Evolutionary conservation across 2,113 vertebrate genomes (phyloP).

Genomic region (Aegithalos caudatus): DNA sequence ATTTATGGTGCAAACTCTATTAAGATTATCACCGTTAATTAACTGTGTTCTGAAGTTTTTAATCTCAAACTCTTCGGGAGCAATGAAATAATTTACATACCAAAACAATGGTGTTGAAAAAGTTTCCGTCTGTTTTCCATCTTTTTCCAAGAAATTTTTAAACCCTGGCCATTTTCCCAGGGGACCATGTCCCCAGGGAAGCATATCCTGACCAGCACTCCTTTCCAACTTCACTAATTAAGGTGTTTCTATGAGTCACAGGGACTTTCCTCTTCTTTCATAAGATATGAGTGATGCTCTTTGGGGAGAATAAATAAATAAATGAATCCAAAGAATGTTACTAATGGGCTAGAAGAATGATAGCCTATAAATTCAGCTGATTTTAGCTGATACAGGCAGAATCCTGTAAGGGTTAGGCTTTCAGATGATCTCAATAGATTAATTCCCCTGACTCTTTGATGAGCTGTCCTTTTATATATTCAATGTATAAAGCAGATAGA

Average conservation of each 20-base stretch:
- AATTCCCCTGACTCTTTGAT: not conserved
- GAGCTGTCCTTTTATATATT: not conserved
- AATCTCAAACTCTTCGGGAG: not conserved
- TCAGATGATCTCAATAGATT: not conserved
- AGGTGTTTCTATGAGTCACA: slow-evolving; percentile 56
- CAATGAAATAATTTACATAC: not conserved
- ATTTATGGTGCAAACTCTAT: slow-evolving; percentile 27
- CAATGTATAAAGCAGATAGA: not conserved
- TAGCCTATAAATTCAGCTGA: not conserved
- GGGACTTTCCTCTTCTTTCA: slow-evolving; percentile 58
- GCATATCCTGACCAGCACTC: not conserved
- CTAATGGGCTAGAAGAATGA: not conserved
- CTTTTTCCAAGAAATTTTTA: slow-evolving; percentile 31
- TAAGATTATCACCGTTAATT: slow-evolving; percentile 33
- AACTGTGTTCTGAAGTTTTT: not conserved
- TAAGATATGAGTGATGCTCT: slow-evolving; percentile 11
- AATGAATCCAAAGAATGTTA: not conserved
- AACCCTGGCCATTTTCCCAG: not conserved
- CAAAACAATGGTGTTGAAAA: not conserved
- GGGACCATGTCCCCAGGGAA: not conserved
- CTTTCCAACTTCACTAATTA: slow-evolving; percentile 20
- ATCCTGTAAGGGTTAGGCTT: not conserved
- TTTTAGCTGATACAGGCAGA: not conserved
- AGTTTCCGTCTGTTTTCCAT: not conserved
- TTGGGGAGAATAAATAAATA: not conserved